A percentile compares a stretch with the other conserved stretches of the same genome.
phyloP scores from a whole-genome alignment of 2,797 vertebrate genomes.

The Furcifer pardalis region DNA sequence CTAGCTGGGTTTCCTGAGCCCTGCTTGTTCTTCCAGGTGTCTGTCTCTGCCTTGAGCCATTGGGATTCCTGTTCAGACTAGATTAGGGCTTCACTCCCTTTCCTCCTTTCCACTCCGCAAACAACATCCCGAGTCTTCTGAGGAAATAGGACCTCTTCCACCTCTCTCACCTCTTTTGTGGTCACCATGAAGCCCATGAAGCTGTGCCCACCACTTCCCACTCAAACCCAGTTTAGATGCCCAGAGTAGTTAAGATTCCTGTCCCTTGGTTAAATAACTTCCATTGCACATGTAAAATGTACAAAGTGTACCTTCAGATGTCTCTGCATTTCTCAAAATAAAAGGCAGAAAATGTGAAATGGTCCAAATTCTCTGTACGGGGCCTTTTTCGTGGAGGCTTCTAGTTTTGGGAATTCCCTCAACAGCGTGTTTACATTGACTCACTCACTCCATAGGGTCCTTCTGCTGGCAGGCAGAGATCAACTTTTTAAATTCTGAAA shows the following conservation, averaged over 20 bases:
- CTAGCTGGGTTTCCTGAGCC: conserved; percentile 6
- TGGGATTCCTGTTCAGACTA: not conserved
- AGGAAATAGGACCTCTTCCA: not conserved
- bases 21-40: conserved; percentile 26
- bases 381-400: no score
- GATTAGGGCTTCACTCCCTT: not conserved
- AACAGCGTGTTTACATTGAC: no score
- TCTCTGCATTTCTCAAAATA: not conserved
- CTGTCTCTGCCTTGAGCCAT: conserved; percentile 22
- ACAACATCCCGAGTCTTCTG: not conserved
- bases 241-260: not conserved
- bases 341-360: not conserved
- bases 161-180: no score
- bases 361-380: no score
- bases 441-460: no score
- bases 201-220: not conserved
- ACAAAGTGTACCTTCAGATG: not conserved
- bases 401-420: no score
- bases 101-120: conserved; percentile 8
- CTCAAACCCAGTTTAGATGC: not conserved
- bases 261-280: not conserved
- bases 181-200: not conserved
- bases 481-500: no score
- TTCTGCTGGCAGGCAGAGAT: no score
- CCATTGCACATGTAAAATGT: not conserved